Evolutionary conservation across 1,140 invertebrate genomes (phyloP), one percentile per base, ranked within the genome.

Genomic region (Thaumetopoea pityocampa): DNA sequence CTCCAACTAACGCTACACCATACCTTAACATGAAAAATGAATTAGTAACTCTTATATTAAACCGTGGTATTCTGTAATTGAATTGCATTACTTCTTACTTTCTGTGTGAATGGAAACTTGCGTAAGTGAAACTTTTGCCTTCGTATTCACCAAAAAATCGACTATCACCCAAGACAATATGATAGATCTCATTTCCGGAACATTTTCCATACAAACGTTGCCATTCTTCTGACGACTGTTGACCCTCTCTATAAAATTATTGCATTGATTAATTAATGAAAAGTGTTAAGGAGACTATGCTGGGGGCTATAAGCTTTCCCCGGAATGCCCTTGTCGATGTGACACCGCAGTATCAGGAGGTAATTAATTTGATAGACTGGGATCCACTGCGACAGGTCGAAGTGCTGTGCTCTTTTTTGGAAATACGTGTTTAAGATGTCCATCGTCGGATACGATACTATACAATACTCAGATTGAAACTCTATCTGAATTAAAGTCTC

Each of bases 111-210:
- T 99, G 97, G 80, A 99, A 99, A 64, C 96, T 98, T 34, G 98
- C 97, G 81, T 98, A 99, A 6, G 96, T 98, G 85, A 99, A 99
- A 83, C 96, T 98, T 87, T 99, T 99, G 9, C 97, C 97, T 76
- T 98, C 95, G 73, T 98, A 99, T 85, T 99, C 97, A 2, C 96
- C 96, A 63, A 99, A 99, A 86, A 99, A 99, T 34, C 96, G 90
- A 61, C 95, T 97, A 76, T 99, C 96, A 6, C 94, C 94, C 14
- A 99, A 89, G 35, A 93, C 90, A 57, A 99, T 98, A 82, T 99
- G 96, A 86, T 99, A 99, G 66, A 99, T 99, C 87, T 99, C 98
- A 84, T 99, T 99, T 40, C 97, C 98, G 1, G 96, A 98, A 82
- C 97, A 98, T 70, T 96, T 94, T 8, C 97, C 98, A 78, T 99